Conservation (phyloP, 1,140 invertebrate species). For the Lanistes nyassanus region DNA sequence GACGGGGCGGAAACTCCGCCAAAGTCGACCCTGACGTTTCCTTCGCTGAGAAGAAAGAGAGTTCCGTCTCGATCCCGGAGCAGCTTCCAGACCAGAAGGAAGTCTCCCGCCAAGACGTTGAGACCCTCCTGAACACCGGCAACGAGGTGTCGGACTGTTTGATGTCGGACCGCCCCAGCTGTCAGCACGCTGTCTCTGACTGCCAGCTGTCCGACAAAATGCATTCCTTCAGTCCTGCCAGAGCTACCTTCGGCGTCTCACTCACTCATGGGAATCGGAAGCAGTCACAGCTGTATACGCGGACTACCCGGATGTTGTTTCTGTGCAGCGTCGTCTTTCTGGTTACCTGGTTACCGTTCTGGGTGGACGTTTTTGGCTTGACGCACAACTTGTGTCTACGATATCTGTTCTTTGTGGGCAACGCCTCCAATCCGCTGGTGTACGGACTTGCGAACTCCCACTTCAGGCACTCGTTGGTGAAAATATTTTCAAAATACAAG, state of each 20-base stretch:
- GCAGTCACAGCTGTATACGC: constrained; percentile 22
- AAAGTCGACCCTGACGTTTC: not conserved
- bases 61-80: too few species aligned
- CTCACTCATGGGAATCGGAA: not conserved
- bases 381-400: constrained; percentile 44
- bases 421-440: constrained; percentile 54
- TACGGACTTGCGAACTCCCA: constrained; percentile 54
- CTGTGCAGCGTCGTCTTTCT: constrained; percentile 54
- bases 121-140: too few species aligned
- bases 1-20: not conserved
- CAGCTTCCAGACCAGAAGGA: too few species aligned
- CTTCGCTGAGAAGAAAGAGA: not conserved
- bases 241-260: not conserved
- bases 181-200: too few species aligned
- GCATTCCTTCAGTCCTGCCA: not conserved
- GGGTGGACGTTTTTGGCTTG: constrained; percentile 53
- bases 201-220: too few species aligned
- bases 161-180: too few species aligned
- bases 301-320: constrained; percentile 56
- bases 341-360: constrained; percentile 56
- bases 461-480: constrained; percentile 37
- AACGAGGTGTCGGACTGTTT: too few species aligned
- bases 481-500: constrained; percentile 20
- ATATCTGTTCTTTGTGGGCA: constrained; percentile 51
- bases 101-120: too few species aligned